Base-by-base conservation (phyloP, 2,888 invertebrate species). In the Rhingia campestris region DNA sequence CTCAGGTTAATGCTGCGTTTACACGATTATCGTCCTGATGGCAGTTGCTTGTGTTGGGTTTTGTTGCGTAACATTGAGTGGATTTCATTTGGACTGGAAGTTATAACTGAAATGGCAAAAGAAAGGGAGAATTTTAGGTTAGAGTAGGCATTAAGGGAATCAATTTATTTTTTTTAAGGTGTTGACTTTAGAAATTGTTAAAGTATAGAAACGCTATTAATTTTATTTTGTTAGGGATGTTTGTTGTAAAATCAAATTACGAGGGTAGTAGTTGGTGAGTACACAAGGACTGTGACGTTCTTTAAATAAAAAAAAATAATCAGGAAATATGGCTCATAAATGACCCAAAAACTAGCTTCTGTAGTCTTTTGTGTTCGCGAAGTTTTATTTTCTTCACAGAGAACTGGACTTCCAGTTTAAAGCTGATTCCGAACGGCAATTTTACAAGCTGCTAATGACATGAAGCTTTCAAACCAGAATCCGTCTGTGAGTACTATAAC, bases 21-120 rank as follows among this genome's bases (percentile, higher is more conserved):
- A 94, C 91, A 94, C 53, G 74, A 59, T 56, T 63, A 56, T 79
- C 47, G 66, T 69, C 56, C 70, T 59, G 56, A 35, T 58, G 66
- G 67, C 32, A 39, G 73, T 54, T 51, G 43, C 39, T 37, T 79
- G 51, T 59, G 22, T 39, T 64, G 56, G 49, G 51, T 53, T 51
- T 56, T 49, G 39, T 37, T 81, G 39, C 33, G 67, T 33, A 37
- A 56, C 32, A 49, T 39, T 45, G 51, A 72, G 43, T 66, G 66
- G 56, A 45, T 74, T 54, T 56, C 82, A 82, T 79, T 79, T 73
- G 69, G 58, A 67, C 64, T 54, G 47, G 49, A 35, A 56, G 10
- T 66, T 37, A 30, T 56, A 35, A 69, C 82, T 79, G 73, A 51
- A 79, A 82, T 6, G 30, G 7, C 39, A 30, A 51, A 7, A n/a